Base-by-base conservation (phyloP, 2,888 invertebrate species). In the Perizoma flavofasciatum region DNA sequence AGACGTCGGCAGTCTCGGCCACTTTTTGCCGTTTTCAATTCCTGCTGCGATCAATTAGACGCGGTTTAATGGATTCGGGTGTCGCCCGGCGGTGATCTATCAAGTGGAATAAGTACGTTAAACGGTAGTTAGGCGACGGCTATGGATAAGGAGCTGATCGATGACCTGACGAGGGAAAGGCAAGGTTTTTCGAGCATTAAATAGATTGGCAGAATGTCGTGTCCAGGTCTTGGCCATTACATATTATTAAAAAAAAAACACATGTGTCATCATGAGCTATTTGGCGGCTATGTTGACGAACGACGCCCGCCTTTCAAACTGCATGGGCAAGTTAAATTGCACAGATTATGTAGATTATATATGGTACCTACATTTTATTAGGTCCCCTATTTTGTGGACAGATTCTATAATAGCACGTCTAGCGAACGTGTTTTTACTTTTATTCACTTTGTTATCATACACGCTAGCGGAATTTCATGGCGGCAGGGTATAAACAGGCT, bases 21-120 rank as follows among this genome's bases (percentile, higher is more conserved):
- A 79, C 77, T 89, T 88, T 88, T 88, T 86, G 83, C 88, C 79
- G 73, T 83, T 88, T 88, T 88, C 88, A 88, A 87, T 88, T 85
- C 78, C 70, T 74, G 67, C 70, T 72, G 76, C 85, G 84, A 90
- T 90, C 89, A 90, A 89, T 90, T 91, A 89, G 84, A 86, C 79
- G 84, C 79, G 86, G 81, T 86, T 88, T 87, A 88, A 88, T 89
- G 89, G 89, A 87, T 87, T 85, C 81, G 78, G 77, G 84, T 87
- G 88, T 85, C 85, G 79, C 75, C 78, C 74, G 72, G 72, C 67
- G 72, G 87, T 83, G 89, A 90, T 89, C 85, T 83, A 91, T 91
- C 83, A 86, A 80, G 69, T 70, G 80, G 79, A 83, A 80, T 85
- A 82, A 86, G 86, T 83, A 88, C 85, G 86, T 89, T 88, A 86